phyloP scores from a whole-genome alignment of 2,888 invertebrate genomes.

The Mesopsocus fuscifrons region DNA sequence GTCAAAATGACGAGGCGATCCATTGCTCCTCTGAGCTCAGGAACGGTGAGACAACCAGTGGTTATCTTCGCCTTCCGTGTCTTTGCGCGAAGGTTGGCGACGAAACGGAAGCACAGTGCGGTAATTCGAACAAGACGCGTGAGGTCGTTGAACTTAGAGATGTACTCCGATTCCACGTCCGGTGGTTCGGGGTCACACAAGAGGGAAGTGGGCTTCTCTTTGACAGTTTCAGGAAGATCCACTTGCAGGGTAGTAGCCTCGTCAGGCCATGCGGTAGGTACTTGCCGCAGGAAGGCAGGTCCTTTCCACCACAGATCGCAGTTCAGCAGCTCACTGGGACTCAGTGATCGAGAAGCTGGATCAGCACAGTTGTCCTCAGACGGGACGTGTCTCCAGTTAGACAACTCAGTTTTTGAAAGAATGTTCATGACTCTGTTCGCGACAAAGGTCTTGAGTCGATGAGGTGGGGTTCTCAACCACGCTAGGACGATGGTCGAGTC shows the following conservation, averaged over 20 bases:
- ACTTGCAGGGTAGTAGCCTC: too few relatives aligned
- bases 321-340: not conserved
- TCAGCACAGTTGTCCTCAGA: slow-evolving; percentile 18
- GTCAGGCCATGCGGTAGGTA: too few relatives aligned
- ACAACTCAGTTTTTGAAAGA: slow-evolving; percentile 12
- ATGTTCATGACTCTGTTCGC: slow-evolving; percentile 17
- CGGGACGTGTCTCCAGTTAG: slow-evolving; percentile 17
- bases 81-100: too few relatives aligned
- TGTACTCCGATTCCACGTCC: too few relatives aligned
- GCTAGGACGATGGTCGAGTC: slow-evolving; percentile 18
- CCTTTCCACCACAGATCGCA: not conserved
- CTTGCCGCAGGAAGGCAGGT: not conserved
- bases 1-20: not conserved
- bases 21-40: not conserved
- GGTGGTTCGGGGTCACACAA: too few relatives aligned
- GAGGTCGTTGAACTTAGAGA: too few relatives aligned
- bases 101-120: too few relatives aligned
- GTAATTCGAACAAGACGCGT: too few relatives aligned
- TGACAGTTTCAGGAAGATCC: too few relatives aligned
- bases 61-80: too few relatives aligned
- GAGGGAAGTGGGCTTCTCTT: too few relatives aligned
- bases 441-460: slow-evolving; percentile 18
- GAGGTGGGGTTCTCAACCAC: slow-evolving; percentile 16
- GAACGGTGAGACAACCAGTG: not conserved
- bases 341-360: slow-evolving; percentile 16